Percentiles rank a stretch among this genome's conserved stretches.
Evolutionary conservation across 2,888 invertebrate genomes (phyloP).

Genomic region (Ophion ventricosus): DNA sequence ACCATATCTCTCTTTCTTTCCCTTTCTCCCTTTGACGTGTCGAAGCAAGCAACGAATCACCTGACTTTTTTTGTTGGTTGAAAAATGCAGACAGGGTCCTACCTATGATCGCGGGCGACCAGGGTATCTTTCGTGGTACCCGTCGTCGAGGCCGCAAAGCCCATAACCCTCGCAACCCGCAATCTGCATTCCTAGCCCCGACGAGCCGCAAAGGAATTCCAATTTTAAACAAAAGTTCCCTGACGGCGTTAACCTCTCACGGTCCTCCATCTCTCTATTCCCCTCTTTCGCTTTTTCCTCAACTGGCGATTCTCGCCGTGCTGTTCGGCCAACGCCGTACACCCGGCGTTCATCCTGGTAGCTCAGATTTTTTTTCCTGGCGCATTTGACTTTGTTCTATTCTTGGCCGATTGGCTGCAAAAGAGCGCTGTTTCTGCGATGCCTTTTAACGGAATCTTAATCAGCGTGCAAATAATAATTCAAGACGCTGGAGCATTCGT

Average conservation of each 20-base stretch:
- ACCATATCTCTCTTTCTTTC: too few species aligned
- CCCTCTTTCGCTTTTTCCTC: conserved; percentile 37
- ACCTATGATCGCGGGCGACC: not conserved
- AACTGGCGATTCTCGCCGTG: conserved; percentile 4
- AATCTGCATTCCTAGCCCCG: conserved; percentile 80
- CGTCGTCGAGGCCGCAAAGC: conserved; percentile 70
- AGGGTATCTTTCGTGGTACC: conserved; percentile 66
- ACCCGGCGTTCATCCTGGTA: conserved; percentile 72
- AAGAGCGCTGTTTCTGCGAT: not conserved
- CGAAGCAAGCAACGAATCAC: too few species aligned
- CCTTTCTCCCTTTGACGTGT: too few species aligned
- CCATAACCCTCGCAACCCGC: conserved; percentile 61
- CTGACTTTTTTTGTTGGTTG: too few species aligned
- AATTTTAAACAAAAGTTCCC: conserved; percentile 81
- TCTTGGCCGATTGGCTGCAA: not conserved
- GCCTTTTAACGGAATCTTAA: not conserved
- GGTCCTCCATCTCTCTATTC: conserved; percentile 44
- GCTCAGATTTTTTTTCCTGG: conserved; percentile 34
- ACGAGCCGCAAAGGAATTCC: conserved; percentile 81
- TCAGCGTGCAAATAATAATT: conserved; percentile 21
- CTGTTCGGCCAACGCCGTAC: conserved; percentile 5
- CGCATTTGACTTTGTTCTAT: conserved; percentile 58
- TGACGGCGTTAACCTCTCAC: conserved; percentile 76
- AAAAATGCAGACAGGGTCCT: not conserved
- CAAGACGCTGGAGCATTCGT: not conserved